phyloP scores from a whole-genome alignment of 2,113 vertebrate species.

The Rhinolophus ferrumequinum region DNA sequence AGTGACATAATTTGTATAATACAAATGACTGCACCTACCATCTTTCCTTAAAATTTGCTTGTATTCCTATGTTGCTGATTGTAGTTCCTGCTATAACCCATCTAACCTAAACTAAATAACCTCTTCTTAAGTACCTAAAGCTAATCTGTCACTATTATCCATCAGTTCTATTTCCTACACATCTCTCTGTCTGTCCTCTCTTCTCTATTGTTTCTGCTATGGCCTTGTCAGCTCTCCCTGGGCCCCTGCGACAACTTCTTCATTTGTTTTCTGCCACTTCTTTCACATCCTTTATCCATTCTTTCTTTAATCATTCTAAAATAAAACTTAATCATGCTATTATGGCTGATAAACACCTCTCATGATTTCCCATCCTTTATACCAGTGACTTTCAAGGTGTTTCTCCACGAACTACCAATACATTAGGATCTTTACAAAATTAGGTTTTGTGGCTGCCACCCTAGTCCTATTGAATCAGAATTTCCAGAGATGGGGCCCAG shows the following conservation, averaged over 20 bases:
- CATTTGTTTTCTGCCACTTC: not conserved
- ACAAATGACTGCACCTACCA: not conserved
- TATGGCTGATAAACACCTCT: not conserved
- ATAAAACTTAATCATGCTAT: not conserved
- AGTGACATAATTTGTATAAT: not conserved
- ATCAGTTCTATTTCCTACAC: not conserved
- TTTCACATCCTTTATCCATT: not conserved
- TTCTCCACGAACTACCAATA: not conserved
- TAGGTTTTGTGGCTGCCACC: not conserved
- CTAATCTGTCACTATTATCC: not conserved
- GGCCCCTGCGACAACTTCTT: not conserved
- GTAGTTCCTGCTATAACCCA: not conserved
- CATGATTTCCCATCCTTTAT: not conserved
- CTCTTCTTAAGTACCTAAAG: not conserved
- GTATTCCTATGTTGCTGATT: not conserved
- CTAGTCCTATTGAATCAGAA: not conserved
- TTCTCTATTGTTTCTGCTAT: not conserved
- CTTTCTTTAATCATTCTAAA: not conserved
- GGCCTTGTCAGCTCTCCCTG: not conserved
- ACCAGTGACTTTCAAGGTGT: not conserved
- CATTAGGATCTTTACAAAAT: not conserved
- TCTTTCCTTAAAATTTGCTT: not conserved
- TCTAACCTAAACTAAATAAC: not conserved
- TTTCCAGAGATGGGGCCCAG: not conserved
- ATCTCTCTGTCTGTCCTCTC: not conserved